Conservation (phyloP, 1,140 invertebrate genomes). For the Trichonephila clavipes region DNA sequence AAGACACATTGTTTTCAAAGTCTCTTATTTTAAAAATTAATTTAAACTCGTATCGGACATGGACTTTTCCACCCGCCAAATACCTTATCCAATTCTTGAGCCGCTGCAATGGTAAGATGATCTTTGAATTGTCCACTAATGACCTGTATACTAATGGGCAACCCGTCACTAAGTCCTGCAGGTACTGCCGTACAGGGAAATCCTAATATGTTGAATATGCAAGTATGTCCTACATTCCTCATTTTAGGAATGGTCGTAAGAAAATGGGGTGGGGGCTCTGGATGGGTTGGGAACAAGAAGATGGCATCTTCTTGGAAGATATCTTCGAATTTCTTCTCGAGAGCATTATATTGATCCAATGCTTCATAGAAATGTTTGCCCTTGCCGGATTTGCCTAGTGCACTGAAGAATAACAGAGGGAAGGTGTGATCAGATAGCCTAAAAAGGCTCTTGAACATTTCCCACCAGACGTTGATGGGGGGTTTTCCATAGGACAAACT, state of each 20-base stretch:
- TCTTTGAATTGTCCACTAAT: slow-evolving; percentile 49
- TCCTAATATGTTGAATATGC: slow-evolving; percentile 47
- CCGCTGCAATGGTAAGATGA: slow-evolving; percentile 78
- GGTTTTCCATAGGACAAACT: not conserved
- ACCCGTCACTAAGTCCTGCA: slow-evolving; percentile 77
- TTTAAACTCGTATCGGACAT: slow-evolving; percentile 66
- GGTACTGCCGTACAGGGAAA: slow-evolving; percentile 13
- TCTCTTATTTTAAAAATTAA: not conserved
- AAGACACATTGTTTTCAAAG: too few relatives aligned
- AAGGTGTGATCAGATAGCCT: slow-evolving; percentile 31
- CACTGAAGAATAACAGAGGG: slow-evolving; percentile 83
- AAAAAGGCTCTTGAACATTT: slow-evolving; percentile 78
- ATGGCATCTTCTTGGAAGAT: slow-evolving; percentile 36
- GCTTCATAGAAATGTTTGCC: slow-evolving; percentile 80
- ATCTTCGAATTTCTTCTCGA: not conserved
- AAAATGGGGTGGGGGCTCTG: slow-evolving; percentile 46
- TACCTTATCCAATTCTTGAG: slow-evolving; percentile 78
- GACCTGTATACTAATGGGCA: slow-evolving; percentile 53
- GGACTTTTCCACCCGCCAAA: slow-evolving; percentile 79
- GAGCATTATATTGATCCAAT: slow-evolving; percentile 82
- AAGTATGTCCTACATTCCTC: not conserved
- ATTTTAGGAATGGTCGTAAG: slow-evolving; percentile 39
- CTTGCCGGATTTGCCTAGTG: slow-evolving; percentile 83
- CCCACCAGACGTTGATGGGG: slow-evolving; percentile 71
- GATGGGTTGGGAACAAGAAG: slow-evolving; percentile 39